phyloP scores from a whole-genome alignment of 1,140 invertebrate genomes.

The Aleiodes sp. region DNA sequence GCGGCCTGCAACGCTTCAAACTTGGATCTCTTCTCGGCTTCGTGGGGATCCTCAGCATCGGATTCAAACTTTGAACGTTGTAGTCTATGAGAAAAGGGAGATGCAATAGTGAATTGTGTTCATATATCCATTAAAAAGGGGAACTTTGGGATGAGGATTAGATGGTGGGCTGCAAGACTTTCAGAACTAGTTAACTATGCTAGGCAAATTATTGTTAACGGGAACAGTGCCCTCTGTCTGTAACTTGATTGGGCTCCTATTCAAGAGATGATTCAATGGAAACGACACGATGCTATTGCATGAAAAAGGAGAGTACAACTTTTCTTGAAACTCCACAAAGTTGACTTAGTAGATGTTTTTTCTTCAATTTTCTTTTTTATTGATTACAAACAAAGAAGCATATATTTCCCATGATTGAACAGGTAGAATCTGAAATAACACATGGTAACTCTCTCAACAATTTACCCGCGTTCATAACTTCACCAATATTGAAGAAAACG shows the following conservation, averaged over 20 bases:
- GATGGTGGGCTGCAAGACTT: too few species aligned
- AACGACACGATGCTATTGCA: not conserved
- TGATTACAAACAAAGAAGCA: not conserved
- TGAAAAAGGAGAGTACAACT: not conserved
- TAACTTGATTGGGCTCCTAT: not conserved
- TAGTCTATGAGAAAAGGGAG: not conserved
- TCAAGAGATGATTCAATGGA: not conserved
- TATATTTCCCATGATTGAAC: not conserved
- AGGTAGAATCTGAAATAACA: not conserved
- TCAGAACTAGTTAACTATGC: not conserved
- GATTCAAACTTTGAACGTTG: constrained; percentile 25
- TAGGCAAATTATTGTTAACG: not conserved
- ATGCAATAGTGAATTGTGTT: not conserved
- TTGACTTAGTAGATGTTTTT: too few species aligned
- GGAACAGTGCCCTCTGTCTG: not conserved
- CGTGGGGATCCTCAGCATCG: constrained; percentile 36
- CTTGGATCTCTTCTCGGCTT: constrained; percentile 47
- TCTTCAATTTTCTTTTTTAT: not conserved
- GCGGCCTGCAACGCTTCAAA: constrained; percentile 55
- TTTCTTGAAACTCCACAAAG: too few species aligned
- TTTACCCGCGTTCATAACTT: constrained; percentile 20
- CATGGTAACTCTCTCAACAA: constrained; percentile 18
- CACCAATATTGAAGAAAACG: constrained; percentile 14
- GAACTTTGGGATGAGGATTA: not conserved
- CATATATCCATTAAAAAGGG: not conserved